Conservation (phyloP, 2,113 vertebrate genomes). For the Serilophus lunatus region DNA sequence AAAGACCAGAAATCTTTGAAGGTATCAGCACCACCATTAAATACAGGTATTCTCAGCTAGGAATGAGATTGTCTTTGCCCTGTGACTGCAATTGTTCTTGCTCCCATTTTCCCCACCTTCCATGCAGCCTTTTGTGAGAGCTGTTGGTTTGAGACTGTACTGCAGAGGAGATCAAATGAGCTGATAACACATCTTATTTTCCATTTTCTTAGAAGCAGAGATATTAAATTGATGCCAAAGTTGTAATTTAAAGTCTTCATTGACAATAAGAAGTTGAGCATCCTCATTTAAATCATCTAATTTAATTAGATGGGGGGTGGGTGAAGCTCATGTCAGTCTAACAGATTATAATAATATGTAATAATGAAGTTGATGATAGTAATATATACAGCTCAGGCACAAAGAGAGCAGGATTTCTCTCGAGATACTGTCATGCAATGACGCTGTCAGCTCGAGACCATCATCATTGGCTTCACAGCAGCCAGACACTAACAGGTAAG, state of each 20-base stretch:
- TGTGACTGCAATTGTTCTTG: not conserved
- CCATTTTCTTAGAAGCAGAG: not conserved
- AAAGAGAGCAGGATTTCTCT: not conserved
- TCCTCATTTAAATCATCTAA: not conserved
- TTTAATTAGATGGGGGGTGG: not conserved
- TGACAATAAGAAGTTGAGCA: fast-evolving
- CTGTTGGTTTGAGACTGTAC: not conserved
- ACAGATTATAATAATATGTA: not conserved
- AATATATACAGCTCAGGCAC: not conserved
- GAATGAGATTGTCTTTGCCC: not conserved
- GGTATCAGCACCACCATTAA: not conserved
- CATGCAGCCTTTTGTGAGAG: not conserved
- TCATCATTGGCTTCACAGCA: not conserved
- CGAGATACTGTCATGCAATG: not conserved
- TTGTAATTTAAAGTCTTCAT: not conserved
- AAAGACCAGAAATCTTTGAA: not conserved
- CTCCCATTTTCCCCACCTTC: not conserved
- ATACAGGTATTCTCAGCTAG: not conserved
- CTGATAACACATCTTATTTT: not conserved
- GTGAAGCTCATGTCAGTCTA: not conserved
- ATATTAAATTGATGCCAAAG: not conserved
- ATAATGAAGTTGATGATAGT: not conserved
- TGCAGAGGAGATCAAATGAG: not conserved
- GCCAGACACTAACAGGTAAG: not conserved
- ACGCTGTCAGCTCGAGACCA: not conserved